Evolutionary conservation across 2,888 invertebrate genomes (phyloP), one percentile per base, ranked within the genome.

Genomic region (Eremobia ochroleuca): DNA sequence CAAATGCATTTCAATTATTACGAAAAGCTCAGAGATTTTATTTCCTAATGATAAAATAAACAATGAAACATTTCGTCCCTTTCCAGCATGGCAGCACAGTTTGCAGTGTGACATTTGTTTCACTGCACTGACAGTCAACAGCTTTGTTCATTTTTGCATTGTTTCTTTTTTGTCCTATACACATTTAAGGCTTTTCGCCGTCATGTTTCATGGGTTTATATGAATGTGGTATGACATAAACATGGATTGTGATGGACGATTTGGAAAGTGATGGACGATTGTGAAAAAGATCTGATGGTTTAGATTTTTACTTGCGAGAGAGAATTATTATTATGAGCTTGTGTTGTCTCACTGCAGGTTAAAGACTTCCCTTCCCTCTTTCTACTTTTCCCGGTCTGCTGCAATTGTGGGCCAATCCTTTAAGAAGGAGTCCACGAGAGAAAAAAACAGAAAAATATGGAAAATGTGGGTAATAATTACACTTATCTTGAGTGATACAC

Each of bases 51-150:
- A 8, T 31, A 8, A 68, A 71, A 31, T 1, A 21, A 28, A 43
- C 34, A 18, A 55, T 28, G 25, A 71, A 5, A 43, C 43, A 40
- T 66, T 46, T 40, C 31, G 61, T 61, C 43, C 31, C 31, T 46
- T 52, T 59, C 31, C n/a, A 31, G 40, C 11, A 37, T 9, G n/a
- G 25, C 3, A 34, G 9, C 11, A 4, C 15, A 74, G 15, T 61
- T 34, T 21, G 4, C 31, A 37, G 0, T 31, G 6, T 58, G 25
- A n/a, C 43, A 31, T 74, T 67, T 25, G 34, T 78, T 55, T 67
- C 25, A 66, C 62, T 68, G 67, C 49, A 76, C 58, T 79, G 79
- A n/a, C 68, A 79, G 68, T 58, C 37, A 46, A 80, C 46, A 73
- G 55, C 55, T 28, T 65, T 71, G 40, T 79, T n/a, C 43, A 31